Percentiles rank a stretch among this genome's conserved stretches.
Evolutionary conservation across 37 sponge, comb jelly and placozoan genomes (phyloP).

Genomic region (Bolinopsis microptera): DNA sequence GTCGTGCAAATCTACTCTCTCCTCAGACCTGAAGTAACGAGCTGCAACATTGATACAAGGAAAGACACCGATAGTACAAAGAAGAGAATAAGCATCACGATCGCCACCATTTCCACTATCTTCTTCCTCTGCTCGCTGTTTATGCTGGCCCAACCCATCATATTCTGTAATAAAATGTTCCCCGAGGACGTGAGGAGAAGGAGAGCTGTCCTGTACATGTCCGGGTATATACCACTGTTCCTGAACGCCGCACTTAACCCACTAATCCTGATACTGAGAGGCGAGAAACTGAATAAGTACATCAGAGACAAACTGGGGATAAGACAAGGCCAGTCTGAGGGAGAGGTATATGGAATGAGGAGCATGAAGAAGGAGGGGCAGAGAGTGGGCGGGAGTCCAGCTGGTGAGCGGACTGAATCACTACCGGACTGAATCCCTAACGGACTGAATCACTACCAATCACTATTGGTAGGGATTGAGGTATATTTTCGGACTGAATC

Average conservation of each 20-base stretch:
- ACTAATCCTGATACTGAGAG: neutral
- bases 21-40: neutral
- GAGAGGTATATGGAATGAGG: neutral
- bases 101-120: neutral
- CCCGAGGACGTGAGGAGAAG: neutral
- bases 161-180: neutral
- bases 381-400: too few species aligned
- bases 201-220: neutral
- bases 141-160: neutral
- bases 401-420: too few species aligned
- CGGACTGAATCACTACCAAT: too few species aligned
- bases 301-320: neutral
- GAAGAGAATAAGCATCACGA: neutral
- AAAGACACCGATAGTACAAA: neutral
- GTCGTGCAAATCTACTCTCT: neutral
- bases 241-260: slow-evolving; percentile 32
- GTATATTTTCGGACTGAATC: too few species aligned
- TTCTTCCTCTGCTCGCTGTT: neutral
- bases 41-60: neutral
- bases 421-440: too few species aligned
- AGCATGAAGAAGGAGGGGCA: too few species aligned
- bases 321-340: neutral
- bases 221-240: neutral
- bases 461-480: too few species aligned
- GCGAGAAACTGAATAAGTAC: neutral